Evolutionary conservation across 2,888 invertebrate genomes (phyloP), one percentile per base, ranked within the genome.

Genomic region (Melangyna quadrimaculata): DNA sequence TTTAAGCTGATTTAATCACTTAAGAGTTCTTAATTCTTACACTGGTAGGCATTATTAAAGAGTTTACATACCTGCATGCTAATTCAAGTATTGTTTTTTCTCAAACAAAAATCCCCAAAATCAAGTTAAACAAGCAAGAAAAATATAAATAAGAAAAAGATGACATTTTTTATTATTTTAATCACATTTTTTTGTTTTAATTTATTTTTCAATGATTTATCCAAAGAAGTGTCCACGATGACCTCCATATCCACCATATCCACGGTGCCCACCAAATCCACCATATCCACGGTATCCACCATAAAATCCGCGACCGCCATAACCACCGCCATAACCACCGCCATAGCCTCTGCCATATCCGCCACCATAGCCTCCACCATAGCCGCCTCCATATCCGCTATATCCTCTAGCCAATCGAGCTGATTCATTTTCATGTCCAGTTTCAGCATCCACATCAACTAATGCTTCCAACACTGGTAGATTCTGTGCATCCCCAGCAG

Each of bases 381-480:
- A 72, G 2, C 71, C 75, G 0, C n/a, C n/a, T n/a, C n/a, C n/a
- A n/a, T n/a, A n/a, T n/a, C n/a, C n/a, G n/a, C n/a, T n/a, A n/a
- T n/a, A n/a, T n/a, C n/a, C n/a, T 35, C 89, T 88, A n/a, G 87
- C 88, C 40, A 83, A 70, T 70, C 89, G 88, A 32, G 75, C 87
- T 22, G 88, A 88, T 75, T 84, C 87, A 82, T 89, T 89, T 61
- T 88, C 89, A 61, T 89, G 89, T 82, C 88, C 88, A 57, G 81
- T 86, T 67, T 87, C 84, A 24, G 55, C 65, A 65, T 88, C 88
- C 1, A 87, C 88, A 17, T 67, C 88, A 57, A 88, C 48, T 3
- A 89, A 57, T 6, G 83, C 27, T 14, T 57, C 57, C 3, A 17
- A 69, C 8, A 7, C n/a, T n/a, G 74, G 29, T 1, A 63, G 7